Base-by-base conservation (phyloP, 2,113 vertebrate species). In the Cochlearius cochlearius region DNA sequence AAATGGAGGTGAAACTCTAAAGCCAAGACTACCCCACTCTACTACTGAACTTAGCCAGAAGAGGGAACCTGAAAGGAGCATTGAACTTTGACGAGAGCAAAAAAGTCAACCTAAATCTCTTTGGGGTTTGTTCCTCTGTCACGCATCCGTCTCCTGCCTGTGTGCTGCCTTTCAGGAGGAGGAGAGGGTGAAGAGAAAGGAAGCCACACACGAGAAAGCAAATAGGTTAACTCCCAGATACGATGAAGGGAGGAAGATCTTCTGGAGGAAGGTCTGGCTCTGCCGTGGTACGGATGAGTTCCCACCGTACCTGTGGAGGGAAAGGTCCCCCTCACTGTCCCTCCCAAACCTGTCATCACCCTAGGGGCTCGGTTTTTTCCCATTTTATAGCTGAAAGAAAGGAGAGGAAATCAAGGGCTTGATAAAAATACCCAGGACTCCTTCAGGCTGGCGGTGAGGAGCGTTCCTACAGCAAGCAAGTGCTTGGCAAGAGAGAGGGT, bases 271-370 rank as follows among this genome's bases (percentile, higher is more conserved):
- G 29, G 39, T 22, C 20, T 39, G 43, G 17, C 38, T 39, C 55
- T 52, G 25, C 29, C 1, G 0, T 18, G 17, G 29, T 64, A 18
- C 0, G 0, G 56, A 32, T 3, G 21, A 71, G 41, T 22, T 68
- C 19, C 60, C 15, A 50, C n/a, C 4, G 0, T 41, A 52, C 16
- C 53, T 39, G 23, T 32, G n/a, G 34, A 76, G 21, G 30, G 29
- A 13, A 64, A 64, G 38, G 9, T 62, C 32, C 52, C 12, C 23
- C 14, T n/a, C 60, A 27, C 19, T n/a, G 47, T 43, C 25, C 10
- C 29, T 73, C 23, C 29, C 27, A 26, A 62, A 39, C 19, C 27
- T 45, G 15, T 26, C 73, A 19, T 18, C 66, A 47, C 36, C 67
- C 19, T 47, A 12, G 4, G 30, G 10, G 8, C 32, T 87, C 3